A percentile compares a stretch with the other conserved stretches of the same genome.
Evolutionary conservation across 2,888 invertebrate species (phyloP).

Genomic region (Brenthis daphne): DNA sequence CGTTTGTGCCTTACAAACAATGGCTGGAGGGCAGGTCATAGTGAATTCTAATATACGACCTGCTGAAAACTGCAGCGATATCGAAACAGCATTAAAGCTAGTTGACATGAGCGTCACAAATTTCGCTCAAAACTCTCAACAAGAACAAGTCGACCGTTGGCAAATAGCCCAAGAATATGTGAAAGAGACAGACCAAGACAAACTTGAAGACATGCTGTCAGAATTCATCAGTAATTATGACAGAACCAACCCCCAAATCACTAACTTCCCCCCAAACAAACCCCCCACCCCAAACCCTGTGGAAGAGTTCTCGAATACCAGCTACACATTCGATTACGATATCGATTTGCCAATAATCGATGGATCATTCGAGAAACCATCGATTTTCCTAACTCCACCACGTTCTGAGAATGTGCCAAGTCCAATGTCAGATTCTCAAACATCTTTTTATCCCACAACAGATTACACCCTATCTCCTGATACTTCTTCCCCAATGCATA

Average conservation of each 20-base stretch:
- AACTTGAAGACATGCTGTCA: conserved; percentile 35
- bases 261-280: neutral
- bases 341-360: conserved; percentile 33
- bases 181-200: conserved; percentile 39
- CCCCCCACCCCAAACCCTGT: conserved; percentile 17
- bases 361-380: conserved; percentile 28
- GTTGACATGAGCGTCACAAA: conserved; percentile 50
- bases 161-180: conserved; percentile 57
- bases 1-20: conserved; percentile 52
- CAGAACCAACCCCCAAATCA: neutral
- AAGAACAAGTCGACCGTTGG: conserved; percentile 50
- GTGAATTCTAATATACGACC: conserved; percentile 48
- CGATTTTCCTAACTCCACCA: conserved; percentile 61
- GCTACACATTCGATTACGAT: conserved; percentile 18
- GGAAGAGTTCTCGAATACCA: conserved; percentile 21
- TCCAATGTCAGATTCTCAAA: conserved; percentile 57
- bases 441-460: conserved; percentile 51
- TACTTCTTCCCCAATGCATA: conserved; percentile 55
- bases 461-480: conserved; percentile 59
- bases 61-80: conserved; percentile 30
- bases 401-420: conserved; percentile 61
- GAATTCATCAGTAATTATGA: conserved; percentile 9
- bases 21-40: conserved; percentile 65
- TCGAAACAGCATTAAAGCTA: conserved; percentile 52
- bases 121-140: conserved; percentile 49